Evolutionary conservation across 2,888 invertebrate genomes (phyloP).

Genomic region (Polymixis lichenea): DNA sequence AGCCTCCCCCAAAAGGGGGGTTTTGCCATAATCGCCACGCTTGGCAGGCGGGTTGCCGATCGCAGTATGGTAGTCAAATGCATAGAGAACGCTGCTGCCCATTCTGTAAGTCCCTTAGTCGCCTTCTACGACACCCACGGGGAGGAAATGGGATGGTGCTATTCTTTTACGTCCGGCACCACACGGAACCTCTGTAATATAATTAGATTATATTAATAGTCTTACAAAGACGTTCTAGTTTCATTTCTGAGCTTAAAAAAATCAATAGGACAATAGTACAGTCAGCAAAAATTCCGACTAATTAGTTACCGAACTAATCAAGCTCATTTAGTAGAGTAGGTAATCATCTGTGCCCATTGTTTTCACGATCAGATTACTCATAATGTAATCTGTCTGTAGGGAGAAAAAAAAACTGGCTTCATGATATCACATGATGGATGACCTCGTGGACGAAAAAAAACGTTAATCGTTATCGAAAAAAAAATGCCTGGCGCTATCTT

Average conservation of each 20-base stretch:
- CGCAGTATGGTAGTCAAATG: too few relatives aligned
- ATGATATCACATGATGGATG: constrained; percentile 51
- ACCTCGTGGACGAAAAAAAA: constrained; percentile 28
- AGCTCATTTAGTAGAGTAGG: constrained; percentile 56
- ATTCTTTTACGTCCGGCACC: too few relatives aligned
- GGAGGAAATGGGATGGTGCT: too few relatives aligned
- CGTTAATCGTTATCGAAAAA: constrained; percentile 23
- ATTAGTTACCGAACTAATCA: constrained; percentile 50
- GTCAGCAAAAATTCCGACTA: constrained; percentile 27
- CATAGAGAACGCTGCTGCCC: too few relatives aligned
- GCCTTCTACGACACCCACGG: too few relatives aligned
- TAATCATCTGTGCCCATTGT: constrained; percentile 52
- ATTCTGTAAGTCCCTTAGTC: too few relatives aligned
- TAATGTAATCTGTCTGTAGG: constrained; percentile 44
- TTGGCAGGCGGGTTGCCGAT: too few relatives aligned
- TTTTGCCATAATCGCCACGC: too few relatives aligned
- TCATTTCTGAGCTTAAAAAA: not conserved
- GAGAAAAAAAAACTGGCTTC: constrained; percentile 49
- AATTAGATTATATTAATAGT: not conserved
- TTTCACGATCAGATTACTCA: constrained; percentile 57
- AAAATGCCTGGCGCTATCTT: constrained; percentile 5
- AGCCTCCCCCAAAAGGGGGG: too few relatives aligned
- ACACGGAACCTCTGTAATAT: too few relatives aligned
- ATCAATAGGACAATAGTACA: constrained; percentile 5
- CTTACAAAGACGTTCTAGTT: not conserved